A percentile compares a stretch with the other conserved stretches of the same genome.
phyloP scores from a whole-genome alignment of 1,140 invertebrate genomes.

The Trypoxylus dichotomus region DNA sequence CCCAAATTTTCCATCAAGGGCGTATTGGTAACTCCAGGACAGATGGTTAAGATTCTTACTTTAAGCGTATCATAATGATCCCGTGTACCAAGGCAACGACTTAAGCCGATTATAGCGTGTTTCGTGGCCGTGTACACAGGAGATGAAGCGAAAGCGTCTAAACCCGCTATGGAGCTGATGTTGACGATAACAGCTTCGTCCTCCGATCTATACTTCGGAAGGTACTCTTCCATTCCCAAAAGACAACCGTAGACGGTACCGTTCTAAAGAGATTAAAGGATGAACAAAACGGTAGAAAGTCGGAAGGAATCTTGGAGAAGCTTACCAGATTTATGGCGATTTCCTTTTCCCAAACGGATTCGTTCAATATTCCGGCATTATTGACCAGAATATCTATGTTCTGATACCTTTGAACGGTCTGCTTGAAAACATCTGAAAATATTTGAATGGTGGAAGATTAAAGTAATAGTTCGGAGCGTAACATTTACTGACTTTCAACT shows the following conservation, averaged over 20 bases:
- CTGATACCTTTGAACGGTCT: conserved; percentile 44
- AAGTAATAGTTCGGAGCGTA: neutral
- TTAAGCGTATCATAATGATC: conserved; percentile 42
- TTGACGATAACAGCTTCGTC: conserved; percentile 43
- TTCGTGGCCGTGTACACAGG: conserved; percentile 43
- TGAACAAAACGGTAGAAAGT: neutral
- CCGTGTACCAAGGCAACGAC: conserved; percentile 33
- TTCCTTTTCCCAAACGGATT: conserved; percentile 55
- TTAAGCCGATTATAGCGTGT: conserved; percentile 41
- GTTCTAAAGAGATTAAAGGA: conserved; percentile 38
- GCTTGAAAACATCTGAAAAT: conserved; percentile 45
- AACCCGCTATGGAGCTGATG: conserved; percentile 37
- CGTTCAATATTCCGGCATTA: conserved; percentile 57
- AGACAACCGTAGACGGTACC: conserved; percentile 41
- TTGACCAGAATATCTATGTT: conserved; percentile 58
- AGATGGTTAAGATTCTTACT: conserved; percentile 47
- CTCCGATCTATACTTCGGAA: conserved; percentile 40
- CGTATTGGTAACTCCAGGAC: conserved; percentile 47
- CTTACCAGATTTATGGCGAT: conserved; percentile 58
- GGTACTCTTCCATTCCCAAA: conserved; percentile 45
- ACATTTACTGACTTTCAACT: conserved; percentile 60
- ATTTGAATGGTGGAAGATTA: neutral
- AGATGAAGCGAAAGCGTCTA: conserved; percentile 21
- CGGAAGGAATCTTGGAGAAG: neutral
- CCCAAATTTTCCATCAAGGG: conserved; percentile 29